These are phyloP conservation scores for Varanus komodoensis DNA, from an alignment of 2,113 vertebrate species.

Conservation along the genomic window DNA sequence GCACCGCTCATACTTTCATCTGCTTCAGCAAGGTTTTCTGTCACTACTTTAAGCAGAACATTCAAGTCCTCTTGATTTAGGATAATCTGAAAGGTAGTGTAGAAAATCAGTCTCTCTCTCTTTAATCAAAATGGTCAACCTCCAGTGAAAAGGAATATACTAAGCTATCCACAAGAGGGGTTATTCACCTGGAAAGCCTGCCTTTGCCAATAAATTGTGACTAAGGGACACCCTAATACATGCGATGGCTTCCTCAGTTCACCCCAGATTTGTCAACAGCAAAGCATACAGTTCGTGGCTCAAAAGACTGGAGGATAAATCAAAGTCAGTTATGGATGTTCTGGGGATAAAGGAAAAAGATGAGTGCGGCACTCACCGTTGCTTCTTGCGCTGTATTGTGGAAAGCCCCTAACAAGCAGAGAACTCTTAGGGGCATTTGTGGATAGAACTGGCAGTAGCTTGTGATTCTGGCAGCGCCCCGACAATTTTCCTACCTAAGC, in stretches of 20 bases:
- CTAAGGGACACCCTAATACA: neutral
- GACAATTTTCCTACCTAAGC: too few relatives aligned
- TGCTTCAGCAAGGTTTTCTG: constrained; percentile 91
- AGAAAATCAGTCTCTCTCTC: neutral
- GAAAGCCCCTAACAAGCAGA: neutral
- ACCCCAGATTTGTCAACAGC: neutral
- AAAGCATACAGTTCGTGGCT: neutral
- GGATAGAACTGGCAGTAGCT: too few relatives aligned
- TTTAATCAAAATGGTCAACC: neutral
- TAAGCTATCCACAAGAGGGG: neutral
- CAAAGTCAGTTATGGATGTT: neutral
- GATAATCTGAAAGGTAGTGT: constrained; percentile 78
- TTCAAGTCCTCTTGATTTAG: constrained; percentile 90
- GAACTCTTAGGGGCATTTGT: neutral
- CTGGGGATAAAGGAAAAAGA: too few relatives aligned
- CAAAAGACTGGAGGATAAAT: neutral
- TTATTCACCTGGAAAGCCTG: neutral
- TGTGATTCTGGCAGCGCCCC: too few relatives aligned
- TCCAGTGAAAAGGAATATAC: neutral
- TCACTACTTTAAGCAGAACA: constrained; percentile 88
- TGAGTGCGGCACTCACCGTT: neutral
- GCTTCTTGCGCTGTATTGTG: neutral
- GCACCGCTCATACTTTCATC: constrained; percentile 59
- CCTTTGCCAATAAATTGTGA: neutral
- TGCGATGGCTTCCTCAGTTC: neutral